These are phyloP conservation scores for Subacronicta megacephala DNA, from an alignment of 2,888 invertebrate species.

Conservation along the genomic window DNA sequence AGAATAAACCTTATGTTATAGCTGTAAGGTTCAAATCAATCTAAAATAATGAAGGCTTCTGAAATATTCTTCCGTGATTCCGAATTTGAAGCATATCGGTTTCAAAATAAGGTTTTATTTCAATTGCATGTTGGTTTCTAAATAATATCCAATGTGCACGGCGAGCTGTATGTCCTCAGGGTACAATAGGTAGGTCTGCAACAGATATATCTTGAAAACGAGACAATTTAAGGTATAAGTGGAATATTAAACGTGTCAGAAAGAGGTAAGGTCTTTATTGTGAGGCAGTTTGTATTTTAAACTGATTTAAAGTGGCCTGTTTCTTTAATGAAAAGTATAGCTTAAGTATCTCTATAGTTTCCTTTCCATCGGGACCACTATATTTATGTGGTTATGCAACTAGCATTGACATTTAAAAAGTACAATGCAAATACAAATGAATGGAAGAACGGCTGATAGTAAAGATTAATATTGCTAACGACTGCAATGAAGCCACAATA, in stretches of 20 bases:
- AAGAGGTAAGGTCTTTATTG: conserved; percentile 66
- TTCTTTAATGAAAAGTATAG: no score
- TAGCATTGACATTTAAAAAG: no score
- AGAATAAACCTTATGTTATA: conserved; percentile 50
- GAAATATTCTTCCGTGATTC: conserved; percentile 33
- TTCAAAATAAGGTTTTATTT: conserved; percentile 26
- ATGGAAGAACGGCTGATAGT: no score
- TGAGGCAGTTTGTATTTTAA: conserved; percentile 31
- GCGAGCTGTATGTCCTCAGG: conserved; percentile 82
- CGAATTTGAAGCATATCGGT: conserved; percentile 22
- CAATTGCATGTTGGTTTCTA: conserved; percentile 48
- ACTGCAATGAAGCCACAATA: no score
- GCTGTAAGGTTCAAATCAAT: conserved; percentile 34
- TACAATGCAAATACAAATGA: no score
- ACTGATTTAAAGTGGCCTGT: conserved; percentile 49
- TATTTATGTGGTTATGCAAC: no score
- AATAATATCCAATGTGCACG: conserved; percentile 76
- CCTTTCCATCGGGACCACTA: no score
- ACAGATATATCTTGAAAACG: conserved; percentile 83
- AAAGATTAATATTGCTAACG: no score
- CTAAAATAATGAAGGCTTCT: conserved; percentile 31
- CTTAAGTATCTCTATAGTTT: no score
- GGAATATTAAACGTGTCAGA: conserved; percentile 77
- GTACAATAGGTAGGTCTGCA: conserved; percentile 85
- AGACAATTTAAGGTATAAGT: conserved; percentile 85